phyloP scores from a whole-genome alignment of 37 sponge, comb jelly and placozoan species.

The Beroe ovata region DNA sequence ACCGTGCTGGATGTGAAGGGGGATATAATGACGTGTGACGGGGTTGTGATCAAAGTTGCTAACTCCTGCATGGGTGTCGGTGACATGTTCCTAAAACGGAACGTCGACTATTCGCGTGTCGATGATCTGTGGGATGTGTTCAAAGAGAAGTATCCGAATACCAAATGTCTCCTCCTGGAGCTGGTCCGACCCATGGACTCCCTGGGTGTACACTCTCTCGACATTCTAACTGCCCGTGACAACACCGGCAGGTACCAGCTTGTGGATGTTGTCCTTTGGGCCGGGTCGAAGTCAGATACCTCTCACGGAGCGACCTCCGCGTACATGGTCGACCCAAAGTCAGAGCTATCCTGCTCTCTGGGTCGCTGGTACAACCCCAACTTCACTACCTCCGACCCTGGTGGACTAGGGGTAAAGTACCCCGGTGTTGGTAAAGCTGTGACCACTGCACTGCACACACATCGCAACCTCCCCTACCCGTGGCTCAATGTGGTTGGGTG shows the following conservation, averaged over 20 bases:
- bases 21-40: background rate
- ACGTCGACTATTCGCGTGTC: background rate
- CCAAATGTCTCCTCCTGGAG: background rate
- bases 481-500: constrained; percentile 57
- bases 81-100: constrained; percentile 35
- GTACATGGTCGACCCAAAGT: constrained; percentile 33
- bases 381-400: background rate
- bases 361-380: constrained; percentile 63
- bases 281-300: constrained; percentile 6
- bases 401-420: constrained; percentile 31
- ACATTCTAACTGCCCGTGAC: constrained; percentile 49
- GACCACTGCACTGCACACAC: background rate
- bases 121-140: background rate
- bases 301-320: constrained; percentile 25
- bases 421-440: constrained; percentile 28
- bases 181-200: background rate
- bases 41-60: constrained; percentile 24
- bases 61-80: constrained; percentile 59
- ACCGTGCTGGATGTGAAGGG: background rate
- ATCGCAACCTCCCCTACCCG: constrained; percentile 13
- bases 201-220: constrained; percentile 57
- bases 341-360: background rate
- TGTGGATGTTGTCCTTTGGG: constrained; percentile 25
- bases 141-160: background rate
- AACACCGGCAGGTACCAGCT: background rate